Percentiles rank a stretch among this genome's conserved stretches.
phyloP scores from a whole-genome alignment of 2,888 invertebrate genomes.

The Scaptomyza reducta region DNA sequence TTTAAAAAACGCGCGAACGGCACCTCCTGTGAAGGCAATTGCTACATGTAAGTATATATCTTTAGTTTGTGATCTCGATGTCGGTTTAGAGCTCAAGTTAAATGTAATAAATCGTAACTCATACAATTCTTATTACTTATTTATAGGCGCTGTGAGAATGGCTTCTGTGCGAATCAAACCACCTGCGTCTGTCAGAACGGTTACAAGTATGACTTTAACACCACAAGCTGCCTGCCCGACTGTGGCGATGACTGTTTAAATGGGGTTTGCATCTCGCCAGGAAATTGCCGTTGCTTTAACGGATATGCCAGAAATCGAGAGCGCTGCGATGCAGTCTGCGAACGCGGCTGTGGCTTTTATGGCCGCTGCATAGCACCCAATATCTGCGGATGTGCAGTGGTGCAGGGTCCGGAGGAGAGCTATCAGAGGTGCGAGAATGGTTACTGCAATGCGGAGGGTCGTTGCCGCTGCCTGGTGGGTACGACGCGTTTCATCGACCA shows the following conservation, averaged over 20 bases:
- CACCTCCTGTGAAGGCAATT: slow-evolving; percentile 75
- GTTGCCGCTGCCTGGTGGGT: slow-evolving; percentile 76
- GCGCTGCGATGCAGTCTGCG: slow-evolving; percentile 77
- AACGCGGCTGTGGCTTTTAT: slow-evolving; percentile 79
- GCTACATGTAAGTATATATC: slow-evolving; percentile 65
- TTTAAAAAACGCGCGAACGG: slow-evolving; percentile 77
- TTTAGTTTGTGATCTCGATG: too few species aligned
- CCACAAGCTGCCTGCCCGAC: slow-evolving; percentile 79
- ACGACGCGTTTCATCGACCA: slow-evolving; percentile 79
- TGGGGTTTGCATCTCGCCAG: slow-evolving; percentile 83
- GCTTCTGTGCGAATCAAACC: slow-evolving; percentile 84
- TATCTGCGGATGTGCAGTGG: slow-evolving; percentile 81
- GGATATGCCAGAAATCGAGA: slow-evolving; percentile 80
- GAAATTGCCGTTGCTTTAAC: slow-evolving; percentile 82
- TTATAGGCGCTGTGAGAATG: slow-evolving; percentile 81
- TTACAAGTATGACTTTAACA: slow-evolving; percentile 78
- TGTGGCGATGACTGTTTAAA: slow-evolving; percentile 81
- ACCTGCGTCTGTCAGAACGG: slow-evolving; percentile 85
- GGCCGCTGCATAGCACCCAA: slow-evolving; percentile 82
- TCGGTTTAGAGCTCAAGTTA: too few species aligned
- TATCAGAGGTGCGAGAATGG: slow-evolving; percentile 70
- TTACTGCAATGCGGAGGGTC: slow-evolving; percentile 72
- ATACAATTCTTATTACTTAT: too few species aligned
- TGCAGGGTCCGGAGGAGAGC: slow-evolving; percentile 46
- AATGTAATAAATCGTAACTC: too few species aligned